These are phyloP conservation scores for Melanotaenia duboulayi DNA, from an alignment of 2,113 vertebrate genomes.

Conservation along the genomic window DNA sequence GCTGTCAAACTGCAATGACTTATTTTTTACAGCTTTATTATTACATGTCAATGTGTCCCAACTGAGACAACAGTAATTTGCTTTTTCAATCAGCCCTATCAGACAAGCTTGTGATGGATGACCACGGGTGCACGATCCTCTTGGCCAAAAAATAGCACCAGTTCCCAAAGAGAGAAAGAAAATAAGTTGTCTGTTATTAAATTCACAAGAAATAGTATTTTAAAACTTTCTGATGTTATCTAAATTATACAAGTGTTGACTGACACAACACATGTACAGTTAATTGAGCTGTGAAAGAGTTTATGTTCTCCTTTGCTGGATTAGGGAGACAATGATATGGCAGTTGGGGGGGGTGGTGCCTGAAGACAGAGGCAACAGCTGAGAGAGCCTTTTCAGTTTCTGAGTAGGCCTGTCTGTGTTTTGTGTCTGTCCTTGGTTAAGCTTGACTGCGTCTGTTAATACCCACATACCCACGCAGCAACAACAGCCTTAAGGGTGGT, in stretches of 20 bases:
- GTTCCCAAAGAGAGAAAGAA: not conserved
- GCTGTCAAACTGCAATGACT: slow-evolving; percentile 1
- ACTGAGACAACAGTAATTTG: slow-evolving; percentile 61
- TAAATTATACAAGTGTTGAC: not conserved
- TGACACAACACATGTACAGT: slow-evolving; percentile 28
- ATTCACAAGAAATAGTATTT: not conserved
- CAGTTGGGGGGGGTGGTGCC: slow-evolving; percentile 17
- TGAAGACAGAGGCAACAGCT: slow-evolving; percentile 67
- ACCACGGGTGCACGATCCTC: slow-evolving; percentile 16
- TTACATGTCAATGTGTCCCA: slow-evolving; percentile 29
- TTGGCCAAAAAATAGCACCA: slow-evolving; percentile 26
- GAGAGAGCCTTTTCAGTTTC: slow-evolving; percentile 69
- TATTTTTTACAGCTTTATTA: slow-evolving; percentile 28
- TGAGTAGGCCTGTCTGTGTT: slow-evolving; percentile 48
- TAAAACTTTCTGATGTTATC: slow-evolving; percentile 21
- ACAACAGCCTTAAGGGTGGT: slow-evolving; percentile 22
- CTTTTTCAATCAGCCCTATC: slow-evolving; percentile 42
- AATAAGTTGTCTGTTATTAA: slow-evolving; percentile 10
- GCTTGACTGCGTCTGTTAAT: slow-evolving; percentile 63
- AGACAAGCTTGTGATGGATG: slow-evolving; percentile 64
- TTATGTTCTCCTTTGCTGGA: slow-evolving; percentile 34
- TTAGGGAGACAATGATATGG: slow-evolving; percentile 46
- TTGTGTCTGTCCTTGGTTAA: slow-evolving; percentile 47
- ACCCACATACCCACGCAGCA: slow-evolving; percentile 41
- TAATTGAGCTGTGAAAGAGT: slow-evolving; percentile 19